A percentile compares a stretch with the other conserved stretches of the same genome.
Conservation (phyloP, 1,140 invertebrate species). For the Cotesia glomerata region DNA sequence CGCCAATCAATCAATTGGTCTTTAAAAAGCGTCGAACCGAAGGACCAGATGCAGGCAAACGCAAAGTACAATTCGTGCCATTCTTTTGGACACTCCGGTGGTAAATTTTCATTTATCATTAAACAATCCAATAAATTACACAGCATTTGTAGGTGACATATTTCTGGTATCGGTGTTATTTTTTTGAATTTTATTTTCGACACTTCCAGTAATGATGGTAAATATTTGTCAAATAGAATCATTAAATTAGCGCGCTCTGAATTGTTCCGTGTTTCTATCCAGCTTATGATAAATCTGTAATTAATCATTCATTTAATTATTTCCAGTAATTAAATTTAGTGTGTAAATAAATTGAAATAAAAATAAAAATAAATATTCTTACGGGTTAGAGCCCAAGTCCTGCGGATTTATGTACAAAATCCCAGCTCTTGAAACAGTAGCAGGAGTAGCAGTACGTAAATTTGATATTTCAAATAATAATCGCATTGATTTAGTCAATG, state of each 20-base stretch:
- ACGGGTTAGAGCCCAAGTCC: constrained; percentile 97
- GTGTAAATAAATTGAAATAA: not conserved
- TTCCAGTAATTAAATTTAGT: constrained; percentile 8
- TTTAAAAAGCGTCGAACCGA: constrained; percentile 89
- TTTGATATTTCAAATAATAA: constrained; percentile 95
- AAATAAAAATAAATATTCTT: constrained; percentile 50
- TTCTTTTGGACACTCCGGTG: constrained; percentile 87
- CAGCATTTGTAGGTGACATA: constrained; percentile 89
- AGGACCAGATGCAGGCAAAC: constrained; percentile 91
- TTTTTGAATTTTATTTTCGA: constrained; percentile 84
- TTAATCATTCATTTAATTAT: constrained; percentile 16
- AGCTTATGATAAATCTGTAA: constrained; percentile 81
- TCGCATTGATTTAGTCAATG: constrained; percentile 88
- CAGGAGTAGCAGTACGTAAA: constrained; percentile 86
- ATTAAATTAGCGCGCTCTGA: constrained; percentile 81
- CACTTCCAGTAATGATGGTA: constrained; percentile 83
- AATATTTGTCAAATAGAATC: constrained; percentile 93
- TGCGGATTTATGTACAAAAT: constrained; percentile 91
- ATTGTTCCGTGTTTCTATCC: constrained; percentile 84
- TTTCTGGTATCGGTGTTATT: constrained; percentile 89
- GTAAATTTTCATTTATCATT: constrained; percentile 79
- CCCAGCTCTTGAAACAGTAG: constrained; percentile 92
- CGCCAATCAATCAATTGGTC: constrained; percentile 89
- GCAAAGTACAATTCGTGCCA: constrained; percentile 95
- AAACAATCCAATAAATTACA: constrained; percentile 89